phyloP scores from a whole-genome alignment of 1,140 invertebrate genomes.

The Scaptomyza hsui region DNA sequence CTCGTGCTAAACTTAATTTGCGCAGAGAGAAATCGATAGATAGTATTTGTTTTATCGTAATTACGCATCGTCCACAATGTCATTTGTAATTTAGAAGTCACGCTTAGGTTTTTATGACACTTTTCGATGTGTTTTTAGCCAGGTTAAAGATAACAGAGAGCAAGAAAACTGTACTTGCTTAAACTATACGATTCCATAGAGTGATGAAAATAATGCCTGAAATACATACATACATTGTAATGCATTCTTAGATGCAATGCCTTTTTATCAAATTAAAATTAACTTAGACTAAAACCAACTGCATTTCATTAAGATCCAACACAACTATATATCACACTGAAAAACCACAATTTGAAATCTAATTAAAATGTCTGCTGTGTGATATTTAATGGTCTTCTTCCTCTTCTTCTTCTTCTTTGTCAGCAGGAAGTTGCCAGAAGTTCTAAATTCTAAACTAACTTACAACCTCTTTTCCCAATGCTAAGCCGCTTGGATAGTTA shows the following conservation, averaged over 20 bases:
- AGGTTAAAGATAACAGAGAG: no score
- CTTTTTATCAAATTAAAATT: no score
- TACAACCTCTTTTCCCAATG: neutral
- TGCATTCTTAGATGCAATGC: no score
- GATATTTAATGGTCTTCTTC: slow-evolving; percentile 11
- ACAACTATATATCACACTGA: neutral
- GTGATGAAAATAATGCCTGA: no score
- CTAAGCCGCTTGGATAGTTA: slow-evolving; percentile 30
- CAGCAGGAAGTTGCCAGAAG: slow-evolving; percentile 4
- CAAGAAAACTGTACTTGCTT: no score
- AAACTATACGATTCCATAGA: no score
- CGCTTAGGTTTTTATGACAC: slow-evolving; percentile 8
- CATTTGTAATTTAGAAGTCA: slow-evolving; percentile 28
- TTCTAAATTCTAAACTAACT: slow-evolving; percentile 7
- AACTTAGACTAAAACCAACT: no score
- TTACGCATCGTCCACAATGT: neutral
- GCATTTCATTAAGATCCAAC: neutral
- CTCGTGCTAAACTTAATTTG: slow-evolving; percentile 11
- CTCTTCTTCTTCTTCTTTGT: no score
- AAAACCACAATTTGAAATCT: neutral
- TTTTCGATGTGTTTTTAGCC: slow-evolving; percentile 2
- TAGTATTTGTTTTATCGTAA: slow-evolving; percentile 16
- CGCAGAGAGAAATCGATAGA: slow-evolving; percentile 21
- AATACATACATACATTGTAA: no score
- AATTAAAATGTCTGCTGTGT: slow-evolving; percentile 13